phyloP scores from a whole-genome alignment of 1,140 invertebrate genomes.

The Drosophila mauritiana region DNA sequence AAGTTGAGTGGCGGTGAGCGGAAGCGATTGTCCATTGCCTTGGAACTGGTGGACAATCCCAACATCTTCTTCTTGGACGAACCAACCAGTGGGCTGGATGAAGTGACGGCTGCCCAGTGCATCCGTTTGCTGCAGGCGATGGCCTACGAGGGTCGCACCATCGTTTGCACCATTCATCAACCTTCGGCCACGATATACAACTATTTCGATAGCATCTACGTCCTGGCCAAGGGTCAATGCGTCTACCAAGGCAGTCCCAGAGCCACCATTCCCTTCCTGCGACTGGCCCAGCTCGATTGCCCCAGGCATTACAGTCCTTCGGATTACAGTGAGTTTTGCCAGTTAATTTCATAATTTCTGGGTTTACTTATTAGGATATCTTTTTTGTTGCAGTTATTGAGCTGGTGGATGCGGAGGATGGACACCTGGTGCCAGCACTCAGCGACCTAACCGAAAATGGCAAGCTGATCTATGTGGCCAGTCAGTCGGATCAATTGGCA shows the following conservation, averaged over 20 bases:
- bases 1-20: constrained; percentile 91
- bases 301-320: constrained; percentile 93
- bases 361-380: too few relatives aligned
- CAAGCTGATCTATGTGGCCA: constrained; percentile 78
- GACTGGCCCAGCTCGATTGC: constrained; percentile 88
- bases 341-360: too few relatives aligned
- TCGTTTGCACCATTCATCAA: constrained; percentile 93
- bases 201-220: constrained; percentile 92
- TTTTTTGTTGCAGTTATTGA: constrained; percentile 84
- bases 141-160: constrained; percentile 89
- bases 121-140: constrained; percentile 89
- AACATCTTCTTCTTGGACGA: constrained; percentile 90
- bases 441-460: constrained; percentile 85
- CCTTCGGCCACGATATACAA: constrained; percentile 93
- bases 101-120: constrained; percentile 93
- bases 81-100: constrained; percentile 94
- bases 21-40: constrained; percentile 92
- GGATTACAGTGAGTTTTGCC: constrained; percentile 88
- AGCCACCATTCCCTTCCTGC: constrained; percentile 90
- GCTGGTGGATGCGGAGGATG: constrained; percentile 82
- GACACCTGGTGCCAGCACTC: constrained; percentile 72
- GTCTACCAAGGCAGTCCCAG: constrained; percentile 91
- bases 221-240: constrained; percentile 88
- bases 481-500: constrained; percentile 20
- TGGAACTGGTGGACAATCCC: constrained; percentile 94